phyloP scores from a whole-genome alignment of 2,888 invertebrate genomes.

The Auanema sp. region DNA sequence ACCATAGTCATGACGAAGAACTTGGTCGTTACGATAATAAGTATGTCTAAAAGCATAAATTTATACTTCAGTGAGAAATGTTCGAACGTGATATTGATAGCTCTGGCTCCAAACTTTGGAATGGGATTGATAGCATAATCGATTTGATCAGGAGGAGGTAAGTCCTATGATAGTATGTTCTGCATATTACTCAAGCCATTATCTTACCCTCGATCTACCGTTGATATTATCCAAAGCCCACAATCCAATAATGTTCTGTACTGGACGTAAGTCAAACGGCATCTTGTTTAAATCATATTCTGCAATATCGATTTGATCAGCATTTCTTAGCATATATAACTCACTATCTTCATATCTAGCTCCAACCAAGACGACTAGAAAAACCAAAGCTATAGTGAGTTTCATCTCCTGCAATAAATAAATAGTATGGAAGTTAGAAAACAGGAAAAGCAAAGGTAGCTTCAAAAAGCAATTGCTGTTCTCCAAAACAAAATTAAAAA shows the following conservation, averaged over 20 bases:
- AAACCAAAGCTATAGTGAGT: too few relatives aligned
- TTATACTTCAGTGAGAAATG: not conserved
- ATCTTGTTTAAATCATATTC: slow-evolving; percentile 51
- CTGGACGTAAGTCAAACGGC: slow-evolving; percentile 59
- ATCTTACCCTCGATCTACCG: slow-evolving; percentile 8
- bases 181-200: not conserved
- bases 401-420: too few relatives aligned
- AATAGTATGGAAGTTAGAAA: too few relatives aligned
- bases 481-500: too few relatives aligned
- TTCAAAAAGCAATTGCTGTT: too few relatives aligned
- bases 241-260: slow-evolving; percentile 58
- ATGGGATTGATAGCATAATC: slow-evolving; percentile 63
- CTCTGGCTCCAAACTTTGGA: slow-evolving; percentile 63
- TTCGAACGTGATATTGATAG: slow-evolving; percentile 60
- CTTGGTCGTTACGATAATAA: slow-evolving; percentile 53
- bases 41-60: slow-evolving; percentile 50
- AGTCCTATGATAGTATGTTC: slow-evolving; percentile 31
- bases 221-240: slow-evolving; percentile 41
- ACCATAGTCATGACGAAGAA: slow-evolving; percentile 60
- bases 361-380: too few relatives aligned
- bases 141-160: slow-evolving; percentile 60
- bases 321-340: too few relatives aligned
- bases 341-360: too few relatives aligned
- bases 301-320: slow-evolving; percentile 4
- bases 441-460: too few relatives aligned